Evolutionary conservation across 2,888 invertebrate genomes (phyloP).

Genomic region (Scaptomyza reducta): DNA sequence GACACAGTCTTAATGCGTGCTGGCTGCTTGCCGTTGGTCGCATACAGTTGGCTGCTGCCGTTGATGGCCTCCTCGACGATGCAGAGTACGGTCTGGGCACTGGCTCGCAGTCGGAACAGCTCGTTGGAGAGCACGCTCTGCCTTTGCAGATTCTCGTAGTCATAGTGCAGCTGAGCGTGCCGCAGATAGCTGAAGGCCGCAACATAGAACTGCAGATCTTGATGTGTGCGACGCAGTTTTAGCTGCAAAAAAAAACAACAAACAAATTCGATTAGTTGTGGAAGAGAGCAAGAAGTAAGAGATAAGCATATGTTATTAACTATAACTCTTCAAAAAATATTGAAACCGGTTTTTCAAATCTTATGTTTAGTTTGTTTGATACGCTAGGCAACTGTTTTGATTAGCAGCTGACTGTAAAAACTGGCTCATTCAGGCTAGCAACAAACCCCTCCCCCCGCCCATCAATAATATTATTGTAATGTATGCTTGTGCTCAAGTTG

Average conservation of each 20-base stretch:
- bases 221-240: constrained; percentile 72
- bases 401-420: constrained; percentile 20
- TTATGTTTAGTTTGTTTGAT: background rate
- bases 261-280: too few relatives aligned
- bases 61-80: constrained; percentile 79
- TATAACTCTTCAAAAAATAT: background rate
- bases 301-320: too few relatives aligned
- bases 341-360: background rate
- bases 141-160: constrained; percentile 49
- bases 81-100: constrained; percentile 72
- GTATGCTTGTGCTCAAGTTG: constrained; percentile 30
- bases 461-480: background rate
- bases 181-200: constrained; percentile 75
- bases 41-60: constrained; percentile 38
- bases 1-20: constrained; percentile 44
- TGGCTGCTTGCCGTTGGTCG: background rate
- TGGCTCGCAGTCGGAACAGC: constrained; percentile 52
- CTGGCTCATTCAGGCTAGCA: constrained; percentile 2
- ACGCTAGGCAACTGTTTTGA: constrained; percentile 6
- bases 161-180: constrained; percentile 68
- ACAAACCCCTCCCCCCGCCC: background rate
- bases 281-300: too few relatives aligned
- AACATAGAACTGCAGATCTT: constrained; percentile 78
- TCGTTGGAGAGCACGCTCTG: constrained; percentile 59
- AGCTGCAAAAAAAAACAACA: constrained; percentile 55